phyloP scores from a whole-genome alignment of 1,140 invertebrate species.

The Eueides isabella region DNA sequence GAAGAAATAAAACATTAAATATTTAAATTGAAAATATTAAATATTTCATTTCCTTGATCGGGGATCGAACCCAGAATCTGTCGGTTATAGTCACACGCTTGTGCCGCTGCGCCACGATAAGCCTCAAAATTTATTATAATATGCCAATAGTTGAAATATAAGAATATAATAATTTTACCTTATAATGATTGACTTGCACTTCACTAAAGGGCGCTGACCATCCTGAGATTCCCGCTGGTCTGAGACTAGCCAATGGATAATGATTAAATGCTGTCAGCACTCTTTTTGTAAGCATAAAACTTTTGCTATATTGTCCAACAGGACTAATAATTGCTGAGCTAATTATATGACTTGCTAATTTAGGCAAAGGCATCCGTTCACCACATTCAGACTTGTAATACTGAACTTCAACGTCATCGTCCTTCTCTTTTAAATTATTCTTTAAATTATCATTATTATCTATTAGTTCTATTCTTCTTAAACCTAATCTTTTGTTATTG shows the following conservation, averaged over 20 bases:
- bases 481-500: constrained; percentile 42
- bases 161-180: constrained; percentile 54
- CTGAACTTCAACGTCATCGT: constrained; percentile 23
- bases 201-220: constrained; percentile 78
- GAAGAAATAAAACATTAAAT: no score
- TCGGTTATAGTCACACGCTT: no score
- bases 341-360: constrained; percentile 71
- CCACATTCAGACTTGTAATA: constrained; percentile 54
- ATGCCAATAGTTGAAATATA: no score
- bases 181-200: constrained; percentile 85
- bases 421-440: constrained; percentile 54
- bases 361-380: constrained; percentile 55
- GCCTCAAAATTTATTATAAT: no score
- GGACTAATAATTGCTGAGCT: constrained; percentile 84
- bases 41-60: no score
- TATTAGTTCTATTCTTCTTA: constrained; percentile 74
- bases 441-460: constrained; percentile 52
- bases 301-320: constrained; percentile 87
- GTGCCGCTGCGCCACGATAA: no score
- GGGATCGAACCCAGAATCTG: no score
- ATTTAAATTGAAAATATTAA: no score
- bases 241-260: constrained; percentile 85
- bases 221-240: constrained; percentile 77
- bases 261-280: constrained; percentile 89
- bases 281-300: constrained; percentile 86